phyloP scores from a whole-genome alignment of 2,888 invertebrate genomes.

The Xestoiulus laeticollis region DNA sequence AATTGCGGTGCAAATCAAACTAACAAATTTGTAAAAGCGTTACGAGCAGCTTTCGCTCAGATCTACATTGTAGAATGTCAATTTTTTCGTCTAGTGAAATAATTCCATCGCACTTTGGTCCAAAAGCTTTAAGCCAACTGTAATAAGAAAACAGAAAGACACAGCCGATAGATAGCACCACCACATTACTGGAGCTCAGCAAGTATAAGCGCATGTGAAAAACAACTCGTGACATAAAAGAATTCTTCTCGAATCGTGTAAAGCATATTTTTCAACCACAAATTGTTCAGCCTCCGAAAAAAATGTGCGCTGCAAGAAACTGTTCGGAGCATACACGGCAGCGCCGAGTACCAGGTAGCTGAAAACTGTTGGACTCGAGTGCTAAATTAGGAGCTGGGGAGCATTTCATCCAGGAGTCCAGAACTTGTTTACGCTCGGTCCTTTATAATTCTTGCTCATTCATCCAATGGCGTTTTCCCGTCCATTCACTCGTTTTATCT shows the following conservation, averaged over 20 bases:
- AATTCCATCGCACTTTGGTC: conserved; percentile 19
- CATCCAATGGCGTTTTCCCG: conserved; percentile 16
- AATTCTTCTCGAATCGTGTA: neutral
- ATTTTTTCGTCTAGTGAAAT: neutral
- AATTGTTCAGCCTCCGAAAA: neutral
- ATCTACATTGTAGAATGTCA: neutral
- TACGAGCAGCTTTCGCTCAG: neutral
- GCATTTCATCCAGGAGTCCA: conserved; percentile 15
- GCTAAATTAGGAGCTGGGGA: neutral
- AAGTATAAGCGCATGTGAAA: neutral
- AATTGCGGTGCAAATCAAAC: conserved; percentile 3
- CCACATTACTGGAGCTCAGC: conserved; percentile 24
- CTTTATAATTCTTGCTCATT: conserved; percentile 22
- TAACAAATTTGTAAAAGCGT: neutral
- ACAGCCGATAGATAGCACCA: conserved; percentile 37
- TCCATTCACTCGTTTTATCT: conserved; percentile 28
- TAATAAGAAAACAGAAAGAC: neutral
- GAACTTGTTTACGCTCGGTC: conserved; percentile 27
- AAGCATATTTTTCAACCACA: neutral
- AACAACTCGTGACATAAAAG: neutral
- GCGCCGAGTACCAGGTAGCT: conserved; percentile 9
- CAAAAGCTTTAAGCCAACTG: conserved; percentile 29
- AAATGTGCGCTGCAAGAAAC: neutral
- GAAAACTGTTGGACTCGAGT: conserved; percentile 27
- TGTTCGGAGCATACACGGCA: neutral